Percentiles rank a stretch among this genome's conserved stretches.
Conservation (phyloP, 2,113 vertebrate species). For the Etheostoma cragini region DNA sequence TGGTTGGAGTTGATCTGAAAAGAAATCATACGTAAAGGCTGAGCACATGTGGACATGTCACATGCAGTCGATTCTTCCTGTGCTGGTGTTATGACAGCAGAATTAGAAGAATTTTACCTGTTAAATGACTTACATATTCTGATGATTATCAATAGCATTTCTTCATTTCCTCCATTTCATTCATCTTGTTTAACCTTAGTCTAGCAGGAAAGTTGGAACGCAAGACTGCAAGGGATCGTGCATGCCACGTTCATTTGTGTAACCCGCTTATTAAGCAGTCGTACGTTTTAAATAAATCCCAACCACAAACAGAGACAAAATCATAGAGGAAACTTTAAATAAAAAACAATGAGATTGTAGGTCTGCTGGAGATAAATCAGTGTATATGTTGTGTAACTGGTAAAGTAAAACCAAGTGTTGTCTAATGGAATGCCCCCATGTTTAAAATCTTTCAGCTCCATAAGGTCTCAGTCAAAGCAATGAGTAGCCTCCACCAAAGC, state of each 20-base stretch:
- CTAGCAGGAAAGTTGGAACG: neutral
- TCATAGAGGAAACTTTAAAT: neutral
- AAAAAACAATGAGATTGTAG: neutral
- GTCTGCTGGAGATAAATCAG: neutral
- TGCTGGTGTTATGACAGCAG: neutral
- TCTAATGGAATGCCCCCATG: conserved; percentile 3
- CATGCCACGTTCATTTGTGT: neutral
- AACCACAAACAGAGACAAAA: neutral
- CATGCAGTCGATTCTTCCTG: neutral
- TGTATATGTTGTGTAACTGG: neutral
- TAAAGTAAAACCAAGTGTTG: neutral
- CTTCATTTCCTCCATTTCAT: neutral
- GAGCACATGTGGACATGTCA: no score
- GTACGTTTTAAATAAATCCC: neutral
- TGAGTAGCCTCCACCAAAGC: conserved; percentile 50
- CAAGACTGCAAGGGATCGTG: neutral
- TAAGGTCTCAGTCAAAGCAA: conserved; percentile 25
- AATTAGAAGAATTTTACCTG: conserved; percentile 24
- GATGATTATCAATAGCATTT: conserved; percentile 11
- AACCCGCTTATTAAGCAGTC: neutral
- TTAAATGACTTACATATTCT: conserved; percentile 1
- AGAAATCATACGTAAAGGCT: neutral
- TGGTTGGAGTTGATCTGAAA: neutral
- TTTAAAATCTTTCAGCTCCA: conserved; percentile 21
- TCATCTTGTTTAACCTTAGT: conserved; percentile 1